Percentiles rank a stretch among this genome's conserved stretches.
Conservation (phyloP, 2,888 invertebrate genomes). For the Antheraea yamamai region DNA sequence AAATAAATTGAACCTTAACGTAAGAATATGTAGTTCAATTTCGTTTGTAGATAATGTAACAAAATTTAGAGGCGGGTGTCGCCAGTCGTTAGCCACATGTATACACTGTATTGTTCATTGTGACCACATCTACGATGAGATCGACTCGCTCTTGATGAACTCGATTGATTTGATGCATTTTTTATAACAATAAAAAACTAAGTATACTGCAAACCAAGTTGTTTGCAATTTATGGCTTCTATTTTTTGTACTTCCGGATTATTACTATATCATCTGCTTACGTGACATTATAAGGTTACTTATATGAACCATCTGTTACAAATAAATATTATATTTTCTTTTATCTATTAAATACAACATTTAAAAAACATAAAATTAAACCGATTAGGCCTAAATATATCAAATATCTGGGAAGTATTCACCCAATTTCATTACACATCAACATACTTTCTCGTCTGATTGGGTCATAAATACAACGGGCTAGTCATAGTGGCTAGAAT, state of each 20-base stretch:
- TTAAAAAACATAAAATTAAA: too few species aligned
- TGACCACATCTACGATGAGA: constrained; percentile 63
- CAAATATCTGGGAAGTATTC: too few species aligned
- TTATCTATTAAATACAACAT: background rate
- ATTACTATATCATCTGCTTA: constrained; percentile 25
- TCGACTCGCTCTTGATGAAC: constrained; percentile 60
- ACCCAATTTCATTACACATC: too few species aligned
- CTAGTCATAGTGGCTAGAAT: background rate
- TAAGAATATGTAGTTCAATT: constrained; percentile 35
- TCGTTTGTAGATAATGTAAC: constrained; percentile 28
- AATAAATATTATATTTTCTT: too few species aligned
- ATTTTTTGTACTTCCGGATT: constrained; percentile 68
- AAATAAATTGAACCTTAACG: constrained; percentile 31
- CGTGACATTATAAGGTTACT: background rate
- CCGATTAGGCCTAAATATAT: too few species aligned
- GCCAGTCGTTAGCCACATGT: constrained; percentile 80
- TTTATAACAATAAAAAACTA: constrained; percentile 54
- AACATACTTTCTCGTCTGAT: background rate
- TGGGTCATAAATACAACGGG: background rate
- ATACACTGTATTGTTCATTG: constrained; percentile 67
- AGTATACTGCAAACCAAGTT: constrained; percentile 55
- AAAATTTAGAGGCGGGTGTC: constrained; percentile 50
- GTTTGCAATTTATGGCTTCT: constrained; percentile 71
- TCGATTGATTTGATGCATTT: constrained; percentile 63
- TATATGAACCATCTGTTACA: background rate